Evolutionary conservation across 2,113 vertebrate species (phyloP).

Genomic region (Apodemus sylvaticus): DNA sequence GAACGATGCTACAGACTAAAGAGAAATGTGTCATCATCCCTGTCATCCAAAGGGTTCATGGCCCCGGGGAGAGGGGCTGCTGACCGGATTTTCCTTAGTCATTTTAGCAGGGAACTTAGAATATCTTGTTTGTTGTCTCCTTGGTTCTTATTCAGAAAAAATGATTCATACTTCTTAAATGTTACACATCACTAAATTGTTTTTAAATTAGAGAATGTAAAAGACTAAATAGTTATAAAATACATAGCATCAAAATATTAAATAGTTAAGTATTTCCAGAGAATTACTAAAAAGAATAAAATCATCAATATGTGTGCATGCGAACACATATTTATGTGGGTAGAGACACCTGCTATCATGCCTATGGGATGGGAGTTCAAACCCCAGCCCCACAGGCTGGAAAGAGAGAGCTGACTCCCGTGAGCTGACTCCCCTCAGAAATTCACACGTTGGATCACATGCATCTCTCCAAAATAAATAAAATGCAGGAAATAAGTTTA

Average conservation of each 20-base stretch:
- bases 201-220: not conserved
- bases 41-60: not conserved
- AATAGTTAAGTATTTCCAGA: not conserved
- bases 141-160: not conserved
- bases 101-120: not conserved
- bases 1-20: not conserved
- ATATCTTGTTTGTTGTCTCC: not conserved
- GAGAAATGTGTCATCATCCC: not conserved
- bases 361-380: not conserved
- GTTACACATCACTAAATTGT: not conserved
- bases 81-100: not conserved
- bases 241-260: not conserved
- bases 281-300: not conserved
- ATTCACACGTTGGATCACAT: not conserved
- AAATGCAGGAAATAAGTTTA: too few relatives aligned
- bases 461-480: not conserved
- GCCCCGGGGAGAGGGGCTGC: not conserved
- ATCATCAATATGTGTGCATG: too few relatives aligned
- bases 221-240: not conserved
- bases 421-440: accelerated
- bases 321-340: not conserved
- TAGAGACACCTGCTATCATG: accelerated
- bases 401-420: too few relatives aligned
- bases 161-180: conserved; percentile 20
- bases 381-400: too few relatives aligned